Evolutionary conservation across 2,888 invertebrate species (phyloP), one percentile per base, ranked within the genome.

Genomic region (Tupiocoris notatus): DNA sequence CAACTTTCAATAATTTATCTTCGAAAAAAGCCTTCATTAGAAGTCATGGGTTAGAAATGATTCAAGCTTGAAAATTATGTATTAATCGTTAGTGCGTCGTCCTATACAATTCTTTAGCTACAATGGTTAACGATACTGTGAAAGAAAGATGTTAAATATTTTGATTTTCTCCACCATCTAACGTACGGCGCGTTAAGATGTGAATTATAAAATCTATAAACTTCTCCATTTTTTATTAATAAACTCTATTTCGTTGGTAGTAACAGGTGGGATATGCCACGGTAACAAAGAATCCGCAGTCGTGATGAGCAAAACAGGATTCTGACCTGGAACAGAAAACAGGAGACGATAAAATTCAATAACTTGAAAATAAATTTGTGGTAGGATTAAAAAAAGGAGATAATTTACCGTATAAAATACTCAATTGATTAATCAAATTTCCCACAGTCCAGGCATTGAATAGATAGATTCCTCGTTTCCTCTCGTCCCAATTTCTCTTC

Each of bases 51-150:
- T n/a, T n/a, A n/a, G n/a, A n/a, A n/a, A n/a, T n/a, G n/a, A n/a
- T n/a, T n/a, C n/a, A n/a, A n/a, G n/a, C n/a, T n/a, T n/a, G n/a
- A n/a, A n/a, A n/a, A n/a, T n/a, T n/a, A n/a, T 65, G 18, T 65
- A 65, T 18, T 65, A 24, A 65, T 39, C 39, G 25, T 65, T 2
- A 25, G 65, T 65, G 65, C 65, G 12, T 39, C 25, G 39, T 16
- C 17, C 65, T 65, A 65, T 65, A 65, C 65, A 65, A 65, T 24
- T 39, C 25, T 65, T 65, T 25, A 65, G 39, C 25, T 39, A 24
- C 39, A 65, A 39, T 20, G 20, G 25, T 65, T 17, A 39, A 39
- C 39, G 39, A 39, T 39, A 39, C 12, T 39, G 12, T 39, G 6
- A n/a, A n/a, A n/a, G n/a, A n/a, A n/a, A n/a, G n/a, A 39, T 39